These are phyloP conservation scores for Astropecten irregularis DNA, from an alignment of 53 echinoderm and acorn worm species.

Conservation along the genomic window DNA sequence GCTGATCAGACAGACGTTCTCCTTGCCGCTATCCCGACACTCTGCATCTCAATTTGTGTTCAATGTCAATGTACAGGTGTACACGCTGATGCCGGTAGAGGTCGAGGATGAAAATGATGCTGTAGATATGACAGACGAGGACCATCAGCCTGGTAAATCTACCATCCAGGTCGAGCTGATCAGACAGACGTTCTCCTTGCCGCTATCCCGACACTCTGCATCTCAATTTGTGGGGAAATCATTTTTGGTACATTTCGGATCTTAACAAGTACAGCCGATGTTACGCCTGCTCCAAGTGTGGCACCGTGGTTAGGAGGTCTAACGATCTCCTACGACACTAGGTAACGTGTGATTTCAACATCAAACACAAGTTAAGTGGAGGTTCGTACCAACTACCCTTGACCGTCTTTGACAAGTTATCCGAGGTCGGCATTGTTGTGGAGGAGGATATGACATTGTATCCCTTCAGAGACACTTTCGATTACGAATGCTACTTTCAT, in stretches of 20 bases:
- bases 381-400: conserved; percentile 12
- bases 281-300: conserved; percentile 26
- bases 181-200: background rate
- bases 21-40: background rate
- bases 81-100: background rate
- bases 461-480: conserved; percentile 22
- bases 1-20: conserved; percentile 42
- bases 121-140: background rate
- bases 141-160: background rate
- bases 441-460: background rate
- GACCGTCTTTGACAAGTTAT: conserved; percentile 47
- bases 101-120: background rate
- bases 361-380: conserved; percentile 38
- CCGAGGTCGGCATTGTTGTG: conserved; percentile 32
- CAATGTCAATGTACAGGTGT: background rate
- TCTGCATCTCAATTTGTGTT: conserved; percentile 43
- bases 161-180: conserved; percentile 21
- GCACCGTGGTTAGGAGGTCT: background rate
- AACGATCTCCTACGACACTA: conserved; percentile 28
- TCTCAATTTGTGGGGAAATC: conserved; percentile 28
- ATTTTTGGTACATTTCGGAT: conserved; percentile 40
- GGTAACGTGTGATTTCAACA: conserved; percentile 35
- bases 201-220: conserved; percentile 17
- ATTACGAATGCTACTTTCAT: conserved; percentile 51
- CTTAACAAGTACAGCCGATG: background rate